phyloP scores from a whole-genome alignment of 2,113 vertebrate genomes.

The Acanthisitta chloris region DNA sequence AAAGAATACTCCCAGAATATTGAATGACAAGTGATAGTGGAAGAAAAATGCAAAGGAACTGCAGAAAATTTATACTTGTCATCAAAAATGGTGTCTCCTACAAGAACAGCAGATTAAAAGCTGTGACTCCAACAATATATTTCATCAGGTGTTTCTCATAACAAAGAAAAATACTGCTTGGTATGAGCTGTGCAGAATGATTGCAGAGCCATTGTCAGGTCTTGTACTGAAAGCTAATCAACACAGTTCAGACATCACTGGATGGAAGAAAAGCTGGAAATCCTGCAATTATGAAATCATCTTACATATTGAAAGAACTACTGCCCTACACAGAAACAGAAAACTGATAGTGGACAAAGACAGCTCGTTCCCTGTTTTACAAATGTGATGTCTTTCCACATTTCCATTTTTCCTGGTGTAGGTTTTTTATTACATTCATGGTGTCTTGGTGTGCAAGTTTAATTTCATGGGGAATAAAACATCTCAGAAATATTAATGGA shows the following conservation, averaged over 20 bases:
- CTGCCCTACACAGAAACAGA: neutral
- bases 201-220: constrained; percentile 9
- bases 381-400: neutral
- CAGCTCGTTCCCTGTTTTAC: neutral
- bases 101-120: neutral
- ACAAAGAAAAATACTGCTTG: neutral
- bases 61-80: neutral
- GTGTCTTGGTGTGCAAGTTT: neutral
- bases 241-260: constrained; percentile 20
- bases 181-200: neutral
- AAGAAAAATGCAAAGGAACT: neutral
- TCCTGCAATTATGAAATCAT: constrained; percentile 24
- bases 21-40: neutral
- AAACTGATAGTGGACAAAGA: constrained; percentile 32
- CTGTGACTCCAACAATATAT: neutral
- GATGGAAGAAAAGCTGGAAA: constrained; percentile 34
- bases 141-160: neutral
- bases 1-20: neutral
- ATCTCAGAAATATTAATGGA: neutral
- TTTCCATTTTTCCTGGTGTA: neutral
- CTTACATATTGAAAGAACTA: neutral
- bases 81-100: neutral
- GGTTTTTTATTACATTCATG: neutral
- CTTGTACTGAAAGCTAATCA: constrained; percentile 57
- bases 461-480: neutral